Conservation (phyloP, 2,888 invertebrate genomes). For the Cerastoderma edule region DNA sequence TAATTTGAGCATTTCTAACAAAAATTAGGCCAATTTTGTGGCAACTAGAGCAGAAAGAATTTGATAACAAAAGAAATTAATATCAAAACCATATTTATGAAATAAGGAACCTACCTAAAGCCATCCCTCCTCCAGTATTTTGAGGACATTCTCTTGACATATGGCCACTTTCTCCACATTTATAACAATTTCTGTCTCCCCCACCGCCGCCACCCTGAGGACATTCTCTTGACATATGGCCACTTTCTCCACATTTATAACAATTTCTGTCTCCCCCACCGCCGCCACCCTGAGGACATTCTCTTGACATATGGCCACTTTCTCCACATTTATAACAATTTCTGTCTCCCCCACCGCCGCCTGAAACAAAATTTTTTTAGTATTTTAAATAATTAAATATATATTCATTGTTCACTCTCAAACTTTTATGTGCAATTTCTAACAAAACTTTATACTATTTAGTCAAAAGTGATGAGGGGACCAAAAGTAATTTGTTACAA, state of each 20-base stretch:
- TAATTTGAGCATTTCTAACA: not conserved
- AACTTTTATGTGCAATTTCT: not conserved
- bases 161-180: slow-evolving; percentile 78
- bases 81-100: not conserved
- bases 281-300: slow-evolving; percentile 69
- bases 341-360: not conserved
- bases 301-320: slow-evolving; percentile 73
- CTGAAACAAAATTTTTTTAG: too few relatives aligned
- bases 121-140: slow-evolving; percentile 30
- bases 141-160: slow-evolving; percentile 62
- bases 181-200: slow-evolving; percentile 63
- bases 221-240: slow-evolving; percentile 77
- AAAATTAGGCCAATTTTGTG: not conserved
- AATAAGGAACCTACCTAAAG: slow-evolving; percentile 18
- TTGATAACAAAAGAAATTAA: not conserved
- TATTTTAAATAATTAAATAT: too few relatives aligned
- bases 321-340: slow-evolving; percentile 26
- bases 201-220: slow-evolving; percentile 54
- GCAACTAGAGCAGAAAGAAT: not conserved
- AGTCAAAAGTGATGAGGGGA: too few relatives aligned
- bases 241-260: slow-evolving; percentile 77
- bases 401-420: not conserved
- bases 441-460: too few relatives aligned
- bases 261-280: slow-evolving; percentile 52
- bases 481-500: too few relatives aligned